Evolutionary conservation across 2,797 vertebrate genomes (phyloP).

Genomic region (Platalea minor): DNA sequence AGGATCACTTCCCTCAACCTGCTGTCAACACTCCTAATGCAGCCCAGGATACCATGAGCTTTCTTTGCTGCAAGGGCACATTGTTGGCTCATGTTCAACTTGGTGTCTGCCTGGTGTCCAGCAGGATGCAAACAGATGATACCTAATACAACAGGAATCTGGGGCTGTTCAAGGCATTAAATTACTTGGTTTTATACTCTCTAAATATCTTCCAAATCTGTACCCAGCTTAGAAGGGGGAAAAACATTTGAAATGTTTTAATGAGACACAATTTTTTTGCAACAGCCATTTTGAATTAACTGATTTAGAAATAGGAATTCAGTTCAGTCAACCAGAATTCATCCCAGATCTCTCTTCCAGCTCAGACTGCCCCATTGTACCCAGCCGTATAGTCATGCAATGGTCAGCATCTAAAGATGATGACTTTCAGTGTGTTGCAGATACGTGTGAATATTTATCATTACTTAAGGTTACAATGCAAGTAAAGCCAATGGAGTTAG

Average conservation of each 20-base stretch:
- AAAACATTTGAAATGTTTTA: neutral
- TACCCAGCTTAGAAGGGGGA: neutral
- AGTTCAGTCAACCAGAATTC: neutral
- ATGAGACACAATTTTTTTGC: neutral
- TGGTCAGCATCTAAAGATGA: neutral
- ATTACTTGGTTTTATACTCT: neutral
- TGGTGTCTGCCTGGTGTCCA: neutral
- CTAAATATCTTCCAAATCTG: neutral
- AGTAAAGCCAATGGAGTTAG: neutral
- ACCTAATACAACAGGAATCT: neutral
- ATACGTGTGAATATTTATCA: neutral
- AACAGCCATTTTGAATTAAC: neutral
- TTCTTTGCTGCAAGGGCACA: neutral
- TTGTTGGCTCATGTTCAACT: neutral
- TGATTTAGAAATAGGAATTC: neutral
- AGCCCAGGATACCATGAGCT: neutral
- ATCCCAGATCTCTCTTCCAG: neutral
- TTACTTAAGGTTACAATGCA: neutral
- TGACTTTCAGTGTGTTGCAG: neutral
- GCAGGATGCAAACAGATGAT: neutral
- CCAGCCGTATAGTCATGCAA: neutral
- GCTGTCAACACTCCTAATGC: neutral
- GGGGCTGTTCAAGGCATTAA: neutral
- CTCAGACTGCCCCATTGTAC: too few relatives aligned
- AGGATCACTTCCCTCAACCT: neutral